phyloP scores from a whole-genome alignment of 2,113 vertebrate genomes.

The Phrynocephalus versicolor region DNA sequence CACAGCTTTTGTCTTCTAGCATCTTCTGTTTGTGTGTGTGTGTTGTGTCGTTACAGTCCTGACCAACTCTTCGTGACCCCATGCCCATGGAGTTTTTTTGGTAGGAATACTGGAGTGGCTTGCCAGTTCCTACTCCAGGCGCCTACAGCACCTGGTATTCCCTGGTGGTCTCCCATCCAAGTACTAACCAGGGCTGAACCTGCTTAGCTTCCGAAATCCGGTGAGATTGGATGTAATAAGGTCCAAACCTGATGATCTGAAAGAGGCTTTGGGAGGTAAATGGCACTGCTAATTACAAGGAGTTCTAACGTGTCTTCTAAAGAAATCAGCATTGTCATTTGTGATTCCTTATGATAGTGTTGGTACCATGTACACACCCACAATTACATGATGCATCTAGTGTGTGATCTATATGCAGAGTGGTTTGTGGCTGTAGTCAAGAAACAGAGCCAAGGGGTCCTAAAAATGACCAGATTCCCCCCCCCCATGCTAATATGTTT shows the following conservation, averaged over 20 bases:
- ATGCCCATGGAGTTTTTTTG: too few species aligned
- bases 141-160: too few species aligned
- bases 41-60: too few species aligned
- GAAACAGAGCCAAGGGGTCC: not conserved
- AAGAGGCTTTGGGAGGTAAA: not conserved
- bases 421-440: not conserved
- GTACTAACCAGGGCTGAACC: too few species aligned
- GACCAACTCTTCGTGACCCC: too few species aligned
- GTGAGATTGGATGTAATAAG: too few species aligned
- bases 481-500: not conserved
- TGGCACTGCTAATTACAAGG: not conserved
- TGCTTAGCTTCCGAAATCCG: too few species aligned
- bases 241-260: not conserved
- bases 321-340: not conserved
- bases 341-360: not conserved
- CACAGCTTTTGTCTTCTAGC: not conserved
- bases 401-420: not conserved
- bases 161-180: too few species aligned
- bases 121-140: too few species aligned
- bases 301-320: not conserved
- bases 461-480: not conserved
- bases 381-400: not conserved
- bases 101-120: too few species aligned
- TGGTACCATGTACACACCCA: not conserved
- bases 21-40: too few species aligned